phyloP scores from a whole-genome alignment of 2,888 invertebrate species.

The Caenorhabditis sulstoni region DNA sequence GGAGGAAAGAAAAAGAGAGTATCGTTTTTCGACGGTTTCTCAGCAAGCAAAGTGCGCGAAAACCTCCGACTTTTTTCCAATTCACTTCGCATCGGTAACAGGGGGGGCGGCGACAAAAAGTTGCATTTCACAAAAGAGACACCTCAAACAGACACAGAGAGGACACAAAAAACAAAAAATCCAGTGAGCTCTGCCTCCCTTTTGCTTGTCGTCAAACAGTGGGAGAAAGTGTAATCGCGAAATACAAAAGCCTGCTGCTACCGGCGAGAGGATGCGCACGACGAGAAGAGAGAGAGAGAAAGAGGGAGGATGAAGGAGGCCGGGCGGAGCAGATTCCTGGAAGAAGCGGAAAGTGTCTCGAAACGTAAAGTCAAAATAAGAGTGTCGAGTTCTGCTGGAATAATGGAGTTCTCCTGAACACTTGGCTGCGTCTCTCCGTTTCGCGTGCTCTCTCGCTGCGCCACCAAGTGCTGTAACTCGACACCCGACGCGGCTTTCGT shows the following conservation, averaged over 20 bases:
- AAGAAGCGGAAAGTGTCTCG: not conserved
- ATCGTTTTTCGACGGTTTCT: constrained; percentile 1
- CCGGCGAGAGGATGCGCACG: constrained; percentile 13
- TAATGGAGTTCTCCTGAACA: constrained; percentile 46
- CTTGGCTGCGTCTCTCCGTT: constrained; percentile 37
- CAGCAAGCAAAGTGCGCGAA: not conserved
- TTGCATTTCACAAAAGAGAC: constrained; percentile 53
- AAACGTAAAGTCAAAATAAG: constrained; percentile 54
- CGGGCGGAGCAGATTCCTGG: constrained; percentile 25
- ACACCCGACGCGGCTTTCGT: constrained; percentile 46
- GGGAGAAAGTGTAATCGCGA: constrained; percentile 48
- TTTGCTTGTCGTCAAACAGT: constrained; percentile 43
- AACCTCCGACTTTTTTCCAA: constrained; percentile 15
- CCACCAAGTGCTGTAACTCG: constrained; percentile 55
- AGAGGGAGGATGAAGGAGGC: constrained; percentile 8
- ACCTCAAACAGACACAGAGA: constrained; percentile 33
- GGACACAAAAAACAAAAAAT: constrained; percentile 50
- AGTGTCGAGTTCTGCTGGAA: constrained; percentile 45
- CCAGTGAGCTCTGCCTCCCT: constrained; percentile 21
- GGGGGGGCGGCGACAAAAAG: constrained; percentile 37
- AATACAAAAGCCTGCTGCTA: constrained; percentile 48
- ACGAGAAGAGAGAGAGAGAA: constrained; percentile 19
- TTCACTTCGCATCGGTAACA: constrained; percentile 26
- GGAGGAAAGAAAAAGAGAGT: not conserved
- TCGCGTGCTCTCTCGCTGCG: constrained; percentile 21